These are phyloP conservation scores for Hirudinaria manillensis DNA, from an alignment of 2,888 invertebrate species.

Conservation along the genomic window DNA sequence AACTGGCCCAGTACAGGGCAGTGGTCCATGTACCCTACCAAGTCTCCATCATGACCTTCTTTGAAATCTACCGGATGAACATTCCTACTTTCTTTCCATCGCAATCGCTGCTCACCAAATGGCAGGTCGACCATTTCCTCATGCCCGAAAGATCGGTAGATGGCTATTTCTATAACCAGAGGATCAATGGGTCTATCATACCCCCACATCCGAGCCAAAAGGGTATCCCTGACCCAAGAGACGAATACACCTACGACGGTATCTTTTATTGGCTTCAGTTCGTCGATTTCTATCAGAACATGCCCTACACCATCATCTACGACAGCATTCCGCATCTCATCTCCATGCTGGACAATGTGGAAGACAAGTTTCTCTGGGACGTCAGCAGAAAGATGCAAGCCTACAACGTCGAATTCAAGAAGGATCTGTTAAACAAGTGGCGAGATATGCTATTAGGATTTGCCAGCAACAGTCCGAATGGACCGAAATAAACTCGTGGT, in stretches of 20 bases:
- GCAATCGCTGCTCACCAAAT: conserved; percentile 27
- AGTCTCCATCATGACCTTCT: conserved; percentile 34
- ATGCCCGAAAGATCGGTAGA: conserved; percentile 32
- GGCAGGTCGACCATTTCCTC: conserved; percentile 34
- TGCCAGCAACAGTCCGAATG: conserved; percentile 24
- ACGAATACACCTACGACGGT: conserved; percentile 26
- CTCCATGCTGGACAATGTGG: too few species aligned
- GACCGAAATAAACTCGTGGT: too few species aligned
- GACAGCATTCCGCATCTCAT: conserved; percentile 35
- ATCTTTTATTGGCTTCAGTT: conserved; percentile 34
- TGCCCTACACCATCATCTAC: too few species aligned
- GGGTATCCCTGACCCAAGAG: conserved; percentile 32
- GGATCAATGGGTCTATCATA: conserved; percentile 20
- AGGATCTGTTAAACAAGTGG: conserved; percentile 30
- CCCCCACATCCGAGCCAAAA: conserved; percentile 47
- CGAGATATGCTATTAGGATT: conserved; percentile 22
- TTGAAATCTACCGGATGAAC: conserved; percentile 37
- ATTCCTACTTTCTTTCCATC: conserved; percentile 37
- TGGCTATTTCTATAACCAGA: conserved; percentile 2
- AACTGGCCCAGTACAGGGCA: conserved; percentile 29
- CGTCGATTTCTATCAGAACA: conserved; percentile 33
- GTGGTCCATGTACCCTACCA: conserved; percentile 35
- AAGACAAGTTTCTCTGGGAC: too few species aligned
- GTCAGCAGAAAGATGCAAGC: conserved; percentile 32
- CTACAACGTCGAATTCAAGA: conserved; percentile 31